Evolutionary conservation across 2,113 vertebrate genomes (phyloP).

Genomic region (Engraulis encrasicolus): DNA sequence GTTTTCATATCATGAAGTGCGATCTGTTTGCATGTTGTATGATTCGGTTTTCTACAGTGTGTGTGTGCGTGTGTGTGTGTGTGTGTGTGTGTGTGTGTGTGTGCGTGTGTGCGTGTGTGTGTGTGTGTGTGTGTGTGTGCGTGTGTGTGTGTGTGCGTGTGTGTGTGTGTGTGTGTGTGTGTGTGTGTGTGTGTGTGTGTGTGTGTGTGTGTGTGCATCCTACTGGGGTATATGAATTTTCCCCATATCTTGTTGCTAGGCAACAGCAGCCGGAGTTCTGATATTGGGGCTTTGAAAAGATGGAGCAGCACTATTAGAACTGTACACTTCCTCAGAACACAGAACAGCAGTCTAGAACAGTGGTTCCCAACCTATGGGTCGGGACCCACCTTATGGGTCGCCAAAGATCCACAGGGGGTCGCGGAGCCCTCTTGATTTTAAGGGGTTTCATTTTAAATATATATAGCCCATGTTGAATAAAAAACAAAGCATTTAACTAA

Average conservation of each 20-base stretch:
- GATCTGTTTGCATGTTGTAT: no score
- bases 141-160: neutral
- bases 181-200: neutral
- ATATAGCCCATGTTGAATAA: no score
- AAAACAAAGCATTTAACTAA: no score
- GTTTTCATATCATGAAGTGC: no score
- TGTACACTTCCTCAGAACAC: neutral
- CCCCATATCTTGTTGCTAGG: slow-evolving; percentile 8
- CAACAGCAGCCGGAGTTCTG: neutral
- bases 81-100: neutral
- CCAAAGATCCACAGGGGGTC: no score
- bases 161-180: neutral
- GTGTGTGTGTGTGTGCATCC: neutral
- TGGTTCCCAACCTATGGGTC: no score
- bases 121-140: neutral
- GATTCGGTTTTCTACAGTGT: neutral
- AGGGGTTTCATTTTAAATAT: no score
- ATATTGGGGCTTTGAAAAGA: neutral
- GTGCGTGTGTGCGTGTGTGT: neutral
- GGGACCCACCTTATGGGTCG: no score
- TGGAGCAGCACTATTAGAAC: neutral
- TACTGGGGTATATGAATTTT: neutral
- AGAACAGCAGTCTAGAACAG: no score
- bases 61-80: neutral
- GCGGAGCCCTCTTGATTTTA: no score